Conservation (phyloP, 2,113 vertebrate genomes). For the Rhinopithecus roxellana region DNA sequence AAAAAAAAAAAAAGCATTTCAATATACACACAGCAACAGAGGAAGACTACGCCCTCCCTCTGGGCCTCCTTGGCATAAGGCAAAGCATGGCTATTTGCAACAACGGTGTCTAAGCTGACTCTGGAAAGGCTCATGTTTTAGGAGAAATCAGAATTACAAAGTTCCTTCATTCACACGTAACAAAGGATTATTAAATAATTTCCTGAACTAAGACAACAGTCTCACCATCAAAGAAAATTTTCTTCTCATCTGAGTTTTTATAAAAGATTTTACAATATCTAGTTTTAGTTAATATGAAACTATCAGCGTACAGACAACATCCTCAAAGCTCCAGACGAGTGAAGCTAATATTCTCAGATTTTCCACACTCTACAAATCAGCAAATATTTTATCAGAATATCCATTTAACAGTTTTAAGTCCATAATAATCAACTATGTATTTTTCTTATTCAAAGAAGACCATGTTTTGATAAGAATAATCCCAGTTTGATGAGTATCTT, state of each 20-base stretch:
- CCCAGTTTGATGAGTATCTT: background rate
- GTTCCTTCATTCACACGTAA: background rate
- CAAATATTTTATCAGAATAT: background rate
- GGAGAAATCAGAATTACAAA: background rate
- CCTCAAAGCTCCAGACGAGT: background rate
- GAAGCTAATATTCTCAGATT: background rate
- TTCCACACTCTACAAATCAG: background rate
- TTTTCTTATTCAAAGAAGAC: constrained; percentile 37
- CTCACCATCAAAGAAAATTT: constrained; percentile 11
- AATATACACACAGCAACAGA: background rate
- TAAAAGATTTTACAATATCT: constrained; percentile 33
- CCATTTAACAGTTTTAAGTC: background rate
- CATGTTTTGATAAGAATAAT: background rate
- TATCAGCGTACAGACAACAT: background rate
- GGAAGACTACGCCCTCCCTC: background rate
- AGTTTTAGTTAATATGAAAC: background rate
- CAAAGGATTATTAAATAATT: background rate
- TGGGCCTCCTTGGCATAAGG: background rate
- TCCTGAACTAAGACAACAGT: constrained; percentile 25
- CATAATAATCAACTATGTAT: background rate
- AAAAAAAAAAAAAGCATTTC: background rate
- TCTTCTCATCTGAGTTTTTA: background rate
- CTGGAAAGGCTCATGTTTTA: background rate
- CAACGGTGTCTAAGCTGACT: background rate
- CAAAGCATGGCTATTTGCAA: background rate